Percentiles rank a stretch among this genome's conserved stretches.
Conservation (phyloP, 1,140 invertebrate genomes). For the Hirudo medicinalis region DNA sequence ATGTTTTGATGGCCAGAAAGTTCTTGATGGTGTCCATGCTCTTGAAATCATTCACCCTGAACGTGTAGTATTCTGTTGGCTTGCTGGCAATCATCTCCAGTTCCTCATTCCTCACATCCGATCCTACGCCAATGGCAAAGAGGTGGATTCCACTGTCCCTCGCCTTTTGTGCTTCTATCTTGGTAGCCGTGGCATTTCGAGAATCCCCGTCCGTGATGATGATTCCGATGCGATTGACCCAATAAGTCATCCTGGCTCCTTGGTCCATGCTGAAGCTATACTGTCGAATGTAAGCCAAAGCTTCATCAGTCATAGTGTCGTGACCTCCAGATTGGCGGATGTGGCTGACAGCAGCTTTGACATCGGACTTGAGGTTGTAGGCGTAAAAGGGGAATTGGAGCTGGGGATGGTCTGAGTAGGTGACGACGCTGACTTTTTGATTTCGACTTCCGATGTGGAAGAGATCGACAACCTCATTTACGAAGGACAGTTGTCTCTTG, state of each 20-base stretch:
- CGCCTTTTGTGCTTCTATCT: conserved; percentile 10
- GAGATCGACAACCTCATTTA: conserved; percentile 27
- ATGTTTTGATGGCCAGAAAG: conserved; percentile 20
- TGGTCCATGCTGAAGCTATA: not conserved
- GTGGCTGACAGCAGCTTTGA: conserved; percentile 2
- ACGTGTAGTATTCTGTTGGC: conserved; percentile 19
- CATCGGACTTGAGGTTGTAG: conserved; percentile 11
- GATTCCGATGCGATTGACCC: conserved; percentile 18
- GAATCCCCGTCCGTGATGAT: conserved; percentile 22
- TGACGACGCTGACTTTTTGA: conserved; percentile 7
- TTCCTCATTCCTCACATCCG: conserved; percentile 11
- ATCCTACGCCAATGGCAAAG: conserved; percentile 23
- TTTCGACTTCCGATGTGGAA: conserved; percentile 11
- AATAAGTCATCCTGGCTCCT: conserved; percentile 13
- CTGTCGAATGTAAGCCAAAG: not conserved
- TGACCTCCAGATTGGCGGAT: conserved; percentile 7
- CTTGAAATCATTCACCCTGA: conserved; percentile 16
- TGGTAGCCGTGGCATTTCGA: conserved; percentile 16
- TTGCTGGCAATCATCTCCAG: conserved; percentile 20
- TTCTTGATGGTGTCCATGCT: conserved; percentile 19
- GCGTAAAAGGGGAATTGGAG: conserved; percentile 9
- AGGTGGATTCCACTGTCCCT: conserved; percentile 20
- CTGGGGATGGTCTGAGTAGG: conserved; percentile 3
- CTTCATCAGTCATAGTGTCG: not conserved
- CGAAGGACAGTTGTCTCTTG: conserved; percentile 28